phyloP scores from a whole-genome alignment of 2,888 invertebrate species.

The Rhynchonema sp. region DNA sequence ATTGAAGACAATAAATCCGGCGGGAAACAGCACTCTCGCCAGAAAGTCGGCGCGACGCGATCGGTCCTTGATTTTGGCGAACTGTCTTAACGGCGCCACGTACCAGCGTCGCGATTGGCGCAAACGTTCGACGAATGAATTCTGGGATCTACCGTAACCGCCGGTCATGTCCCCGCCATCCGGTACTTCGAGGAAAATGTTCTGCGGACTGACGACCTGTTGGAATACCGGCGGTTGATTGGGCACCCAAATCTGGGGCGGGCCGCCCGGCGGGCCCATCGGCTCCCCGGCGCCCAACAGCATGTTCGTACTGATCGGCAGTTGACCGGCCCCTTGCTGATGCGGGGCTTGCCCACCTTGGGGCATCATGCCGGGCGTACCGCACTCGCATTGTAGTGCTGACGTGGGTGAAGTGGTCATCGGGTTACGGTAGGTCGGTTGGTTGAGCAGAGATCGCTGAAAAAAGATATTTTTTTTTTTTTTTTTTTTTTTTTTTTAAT shows the following conservation, averaged over 20 bases:
- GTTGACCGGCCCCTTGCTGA: neutral
- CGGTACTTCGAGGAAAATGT: neutral
- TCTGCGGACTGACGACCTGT: neutral
- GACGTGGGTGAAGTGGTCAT: neutral
- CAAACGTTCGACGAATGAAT: neutral
- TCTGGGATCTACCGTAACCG: neutral
- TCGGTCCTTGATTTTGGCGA: slow-evolving; percentile 1
- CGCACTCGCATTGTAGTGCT: neutral
- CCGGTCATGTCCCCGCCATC: neutral
- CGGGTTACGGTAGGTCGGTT: neutral
- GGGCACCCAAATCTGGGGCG: neutral
- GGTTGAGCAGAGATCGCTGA: neutral
- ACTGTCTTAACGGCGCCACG: neutral
- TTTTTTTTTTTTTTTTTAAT: too few relatives aligned
- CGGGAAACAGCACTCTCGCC: neutral
- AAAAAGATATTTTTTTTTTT: too few relatives aligned
- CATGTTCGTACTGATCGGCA: too few relatives aligned
- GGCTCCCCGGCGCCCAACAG: neutral
- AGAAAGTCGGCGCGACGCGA: neutral
- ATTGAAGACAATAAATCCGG: slow-evolving; percentile 8
- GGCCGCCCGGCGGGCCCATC: neutral
- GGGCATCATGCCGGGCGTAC: neutral
- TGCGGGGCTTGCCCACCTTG: neutral
- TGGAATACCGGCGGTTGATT: neutral
- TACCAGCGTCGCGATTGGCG: neutral